phyloP scores from a whole-genome alignment of 2,113 vertebrate species.

The Trichomycterus rosablanca region DNA sequence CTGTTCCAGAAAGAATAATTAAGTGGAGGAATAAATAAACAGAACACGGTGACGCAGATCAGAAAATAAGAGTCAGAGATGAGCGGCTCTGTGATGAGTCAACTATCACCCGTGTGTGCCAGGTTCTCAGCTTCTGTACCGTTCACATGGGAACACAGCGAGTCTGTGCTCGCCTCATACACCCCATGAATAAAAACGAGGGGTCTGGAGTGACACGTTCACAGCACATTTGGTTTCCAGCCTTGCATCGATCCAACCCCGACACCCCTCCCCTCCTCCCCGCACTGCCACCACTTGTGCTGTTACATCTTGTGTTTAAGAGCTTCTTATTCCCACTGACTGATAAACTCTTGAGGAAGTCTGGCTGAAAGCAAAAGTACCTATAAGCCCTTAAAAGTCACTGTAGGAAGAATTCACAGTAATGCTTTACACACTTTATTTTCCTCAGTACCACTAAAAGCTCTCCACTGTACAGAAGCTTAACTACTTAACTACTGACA shows the following conservation, averaged over 20 bases:
- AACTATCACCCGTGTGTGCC: conserved; percentile 20
- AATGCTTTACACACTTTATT: too few species aligned
- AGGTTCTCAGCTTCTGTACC: background rate
- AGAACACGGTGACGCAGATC: background rate
- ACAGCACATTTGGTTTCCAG: conserved; percentile 20
- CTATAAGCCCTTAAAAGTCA: too few species aligned
- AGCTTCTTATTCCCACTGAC: conserved; percentile 10
- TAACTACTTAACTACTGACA: too few species aligned
- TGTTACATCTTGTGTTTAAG: conserved; percentile 4
- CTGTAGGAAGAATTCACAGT: too few species aligned
- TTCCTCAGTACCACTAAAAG: too few species aligned
- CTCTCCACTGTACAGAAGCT: too few species aligned
- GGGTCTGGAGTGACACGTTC: conserved; percentile 15
- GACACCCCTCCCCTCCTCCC: conserved; percentile 4
- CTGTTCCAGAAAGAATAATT: too few species aligned
- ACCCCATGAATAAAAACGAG: background rate
- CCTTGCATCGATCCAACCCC: background rate
- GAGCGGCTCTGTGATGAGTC: too few species aligned
- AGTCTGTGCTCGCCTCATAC: conserved; percentile 22
- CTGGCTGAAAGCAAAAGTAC: too few species aligned
- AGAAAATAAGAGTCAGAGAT: too few species aligned
- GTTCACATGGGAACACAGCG: conserved; percentile 28
- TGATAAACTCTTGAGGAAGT: conserved; percentile 9
- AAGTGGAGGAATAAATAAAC: too few species aligned
- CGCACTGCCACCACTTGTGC: too few species aligned